Conservation (phyloP, 2,113 vertebrate genomes). For the Lagopus leucura region DNA sequence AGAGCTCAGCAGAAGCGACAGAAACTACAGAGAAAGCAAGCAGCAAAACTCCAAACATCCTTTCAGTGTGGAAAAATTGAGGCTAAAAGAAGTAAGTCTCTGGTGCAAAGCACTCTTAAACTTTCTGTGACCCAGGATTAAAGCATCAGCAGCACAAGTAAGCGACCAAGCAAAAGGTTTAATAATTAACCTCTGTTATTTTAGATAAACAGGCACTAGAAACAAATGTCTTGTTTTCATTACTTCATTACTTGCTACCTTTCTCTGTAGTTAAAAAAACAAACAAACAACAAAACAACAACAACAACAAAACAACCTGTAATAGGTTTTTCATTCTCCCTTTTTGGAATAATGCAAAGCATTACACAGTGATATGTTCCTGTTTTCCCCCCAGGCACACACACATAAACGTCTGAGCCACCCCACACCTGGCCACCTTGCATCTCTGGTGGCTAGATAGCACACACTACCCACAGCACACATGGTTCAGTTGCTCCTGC, state of each 20-base stretch:
- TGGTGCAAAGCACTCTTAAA: conserved; percentile 70
- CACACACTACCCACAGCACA: background rate
- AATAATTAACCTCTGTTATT: conserved; percentile 79
- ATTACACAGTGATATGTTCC: background rate
- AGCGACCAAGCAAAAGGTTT: conserved; percentile 69
- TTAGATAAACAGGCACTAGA: conserved; percentile 54
- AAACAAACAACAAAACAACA: background rate
- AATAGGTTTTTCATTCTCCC: background rate
- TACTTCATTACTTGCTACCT: conserved; percentile 68
- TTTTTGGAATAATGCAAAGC: conserved; percentile 6
- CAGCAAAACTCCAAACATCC: conserved; percentile 78
- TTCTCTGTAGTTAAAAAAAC: background rate
- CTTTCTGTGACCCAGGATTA: conserved; percentile 74
- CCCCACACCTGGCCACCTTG: background rate
- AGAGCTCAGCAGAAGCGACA: conserved; percentile 68
- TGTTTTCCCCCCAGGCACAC: background rate
- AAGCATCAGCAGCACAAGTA: conserved; percentile 62
- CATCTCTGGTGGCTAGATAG: accelerated
- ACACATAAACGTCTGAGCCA: background rate
- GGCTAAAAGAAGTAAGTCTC: conserved; percentile 43
- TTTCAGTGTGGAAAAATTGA: conserved; percentile 50
- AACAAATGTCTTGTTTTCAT: conserved; percentile 55
- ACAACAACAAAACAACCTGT: too few species aligned
- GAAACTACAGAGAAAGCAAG: conserved; percentile 66
- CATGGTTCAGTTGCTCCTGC: too few species aligned